phyloP scores from a whole-genome alignment of 64 coral and sea anemone genomes.

The Catalaphyllia jardinei region DNA sequence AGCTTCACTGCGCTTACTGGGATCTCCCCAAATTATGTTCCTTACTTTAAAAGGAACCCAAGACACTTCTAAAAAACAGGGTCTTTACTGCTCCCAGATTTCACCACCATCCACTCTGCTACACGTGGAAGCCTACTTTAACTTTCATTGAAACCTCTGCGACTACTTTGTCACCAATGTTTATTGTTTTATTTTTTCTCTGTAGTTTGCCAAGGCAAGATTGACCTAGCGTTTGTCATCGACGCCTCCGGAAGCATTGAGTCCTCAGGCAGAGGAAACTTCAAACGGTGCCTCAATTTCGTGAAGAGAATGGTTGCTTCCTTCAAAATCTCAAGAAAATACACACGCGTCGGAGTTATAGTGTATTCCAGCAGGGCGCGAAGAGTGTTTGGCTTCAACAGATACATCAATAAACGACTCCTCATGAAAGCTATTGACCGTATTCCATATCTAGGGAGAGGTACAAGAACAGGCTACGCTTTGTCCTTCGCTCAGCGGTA shows the following conservation, averaged over 20 bases:
- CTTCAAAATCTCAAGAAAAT: conserved; percentile 40
- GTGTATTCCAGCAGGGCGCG: conserved; percentile 36
- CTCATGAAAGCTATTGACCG: conserved; percentile 49
- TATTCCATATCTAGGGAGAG: conserved; percentile 44
- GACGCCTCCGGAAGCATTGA: conserved; percentile 69
- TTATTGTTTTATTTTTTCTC: not conserved
- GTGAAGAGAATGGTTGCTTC: conserved; percentile 53
- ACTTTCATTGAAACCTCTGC: not conserved
- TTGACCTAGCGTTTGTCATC: conserved; percentile 52
- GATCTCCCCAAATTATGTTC: not conserved
- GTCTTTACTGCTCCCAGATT: too few relatives aligned
- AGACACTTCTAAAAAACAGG: not conserved
- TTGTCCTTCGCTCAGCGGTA: conserved; percentile 33
- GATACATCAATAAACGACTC: conserved; percentile 22
- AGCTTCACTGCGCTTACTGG: not conserved
- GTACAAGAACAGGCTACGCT: conserved; percentile 45
- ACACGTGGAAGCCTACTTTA: too few relatives aligned
- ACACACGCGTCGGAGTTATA: conserved; percentile 40
- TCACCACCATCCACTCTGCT: too few relatives aligned
- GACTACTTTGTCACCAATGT: not conserved
- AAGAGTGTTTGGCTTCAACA: conserved; percentile 31
- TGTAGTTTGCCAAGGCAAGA: conserved; percentile 45
- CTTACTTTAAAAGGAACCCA: not conserved
- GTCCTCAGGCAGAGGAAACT: conserved; percentile 55
- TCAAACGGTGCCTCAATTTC: conserved; percentile 62